Evolutionary conservation across 2,888 invertebrate genomes (phyloP).

Genomic region (Lysandra bellargus): DNA sequence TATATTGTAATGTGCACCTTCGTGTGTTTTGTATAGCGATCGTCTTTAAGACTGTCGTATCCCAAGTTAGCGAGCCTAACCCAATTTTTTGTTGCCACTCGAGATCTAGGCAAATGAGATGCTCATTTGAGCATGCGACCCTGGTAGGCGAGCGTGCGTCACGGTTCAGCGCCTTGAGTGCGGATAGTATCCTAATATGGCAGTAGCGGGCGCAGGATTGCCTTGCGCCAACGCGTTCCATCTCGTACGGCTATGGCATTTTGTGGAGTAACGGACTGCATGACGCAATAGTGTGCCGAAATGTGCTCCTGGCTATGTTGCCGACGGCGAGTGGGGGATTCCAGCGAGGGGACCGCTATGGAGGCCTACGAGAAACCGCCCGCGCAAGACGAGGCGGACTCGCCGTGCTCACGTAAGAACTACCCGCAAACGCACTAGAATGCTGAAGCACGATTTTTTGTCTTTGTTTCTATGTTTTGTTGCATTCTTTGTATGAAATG

Average conservation of each 20-base stretch:
- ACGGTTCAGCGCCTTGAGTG: slow-evolving; percentile 78
- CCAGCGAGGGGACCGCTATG: slow-evolving; percentile 52
- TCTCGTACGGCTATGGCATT: slow-evolving; percentile 59
- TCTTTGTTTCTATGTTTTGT: not conserved
- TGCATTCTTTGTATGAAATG: not conserved
- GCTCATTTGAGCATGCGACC: slow-evolving; percentile 39
- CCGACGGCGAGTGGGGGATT: slow-evolving; percentile 67
- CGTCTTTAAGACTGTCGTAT: too few relatives aligned
- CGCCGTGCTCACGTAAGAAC: slow-evolving; percentile 65
- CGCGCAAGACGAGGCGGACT: slow-evolving; percentile 46
- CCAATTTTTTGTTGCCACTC: slow-evolving; percentile 24
- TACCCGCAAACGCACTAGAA: slow-evolving; percentile 37
- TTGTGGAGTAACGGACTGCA: slow-evolving; percentile 39
- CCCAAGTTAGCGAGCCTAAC: not conserved
- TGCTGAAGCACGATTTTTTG: slow-evolving; percentile 30
- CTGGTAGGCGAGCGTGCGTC: slow-evolving; percentile 60
- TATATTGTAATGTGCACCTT: too few relatives aligned
- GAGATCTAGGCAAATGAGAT: not conserved
- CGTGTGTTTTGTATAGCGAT: too few relatives aligned
- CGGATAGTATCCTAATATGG: slow-evolving; percentile 78
- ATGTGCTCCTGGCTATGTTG: slow-evolving; percentile 77
- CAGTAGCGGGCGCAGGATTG: slow-evolving; percentile 61
- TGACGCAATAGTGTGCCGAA: slow-evolving; percentile 37
- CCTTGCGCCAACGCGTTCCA: slow-evolving; percentile 74
- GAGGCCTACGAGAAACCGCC: slow-evolving; percentile 62